phyloP scores from a whole-genome alignment of 30 jellyfish, hydroid and myxozoan genomes.

The Aurelia aurita region DNA sequence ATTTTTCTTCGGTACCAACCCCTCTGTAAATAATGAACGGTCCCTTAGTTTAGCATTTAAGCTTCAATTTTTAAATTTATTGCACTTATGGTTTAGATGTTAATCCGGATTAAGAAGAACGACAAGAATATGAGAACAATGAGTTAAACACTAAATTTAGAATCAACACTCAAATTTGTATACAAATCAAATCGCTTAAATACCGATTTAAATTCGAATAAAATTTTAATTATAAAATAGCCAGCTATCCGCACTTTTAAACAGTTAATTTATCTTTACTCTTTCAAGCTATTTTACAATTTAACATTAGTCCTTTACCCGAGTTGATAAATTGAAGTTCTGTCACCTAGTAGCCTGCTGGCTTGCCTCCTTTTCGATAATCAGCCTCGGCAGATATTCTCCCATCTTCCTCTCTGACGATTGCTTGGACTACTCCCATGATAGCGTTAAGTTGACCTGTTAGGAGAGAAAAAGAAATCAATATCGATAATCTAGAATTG shows the following conservation, averaged over 20 bases:
- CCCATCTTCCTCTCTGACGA: conserved; percentile 92
- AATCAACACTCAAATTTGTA: no score
- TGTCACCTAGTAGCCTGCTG: conserved; percentile 88
- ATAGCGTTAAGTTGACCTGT: conserved; percentile 98
- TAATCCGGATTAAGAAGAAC: no score
- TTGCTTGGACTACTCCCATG: conserved; percentile 99
- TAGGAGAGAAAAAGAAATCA: neutral
- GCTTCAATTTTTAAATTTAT: no score
- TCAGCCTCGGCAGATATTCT: conserved; percentile 95
- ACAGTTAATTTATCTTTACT: neutral
- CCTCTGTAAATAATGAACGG: no score
- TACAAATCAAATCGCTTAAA: no score
- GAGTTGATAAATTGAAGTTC: neutral
- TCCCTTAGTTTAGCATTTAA: no score
- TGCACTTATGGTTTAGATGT: no score
- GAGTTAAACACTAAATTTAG: no score
- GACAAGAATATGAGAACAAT: no score
- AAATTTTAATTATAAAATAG: neutral
- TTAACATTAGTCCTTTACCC: neutral
- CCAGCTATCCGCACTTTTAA: neutral
- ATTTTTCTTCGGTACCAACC: no score
- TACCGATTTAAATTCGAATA: no score
- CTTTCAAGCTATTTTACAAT: neutral
- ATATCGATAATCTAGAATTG: no score
- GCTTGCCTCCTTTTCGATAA: conserved; percentile 98